Evolutionary conservation across 2,888 invertebrate genomes (phyloP).

Genomic region (Eupithecia abbreviata): DNA sequence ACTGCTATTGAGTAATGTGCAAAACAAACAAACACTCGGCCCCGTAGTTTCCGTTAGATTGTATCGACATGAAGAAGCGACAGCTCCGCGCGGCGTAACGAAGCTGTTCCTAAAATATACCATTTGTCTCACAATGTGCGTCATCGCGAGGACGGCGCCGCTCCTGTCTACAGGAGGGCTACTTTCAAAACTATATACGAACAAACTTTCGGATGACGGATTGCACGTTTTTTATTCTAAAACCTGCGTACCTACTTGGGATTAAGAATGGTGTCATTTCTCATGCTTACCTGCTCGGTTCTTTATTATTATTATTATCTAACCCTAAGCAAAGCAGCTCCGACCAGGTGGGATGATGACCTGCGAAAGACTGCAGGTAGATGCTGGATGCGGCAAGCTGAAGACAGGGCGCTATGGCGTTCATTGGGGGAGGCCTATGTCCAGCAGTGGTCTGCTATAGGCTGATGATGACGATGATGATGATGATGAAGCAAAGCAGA

Average conservation of each 20-base stretch:
- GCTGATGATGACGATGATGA: too few relatives aligned
- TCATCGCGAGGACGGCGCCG: background rate
- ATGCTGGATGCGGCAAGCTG: too few relatives aligned
- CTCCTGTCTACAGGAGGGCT: background rate
- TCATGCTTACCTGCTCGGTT: background rate
- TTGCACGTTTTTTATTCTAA: background rate
- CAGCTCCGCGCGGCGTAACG: background rate
- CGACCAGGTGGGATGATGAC: too few relatives aligned
- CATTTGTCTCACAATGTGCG: background rate
- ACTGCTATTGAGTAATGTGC: background rate
- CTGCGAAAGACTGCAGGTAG: too few relatives aligned
- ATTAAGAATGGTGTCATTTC: background rate
- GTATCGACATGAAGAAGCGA: conserved; percentile 2
- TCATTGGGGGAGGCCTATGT: too few relatives aligned
- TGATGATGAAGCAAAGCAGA: too few relatives aligned
- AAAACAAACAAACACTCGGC: background rate
- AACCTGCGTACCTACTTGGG: too few relatives aligned
- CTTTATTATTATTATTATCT: too few relatives aligned
- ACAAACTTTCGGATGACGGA: background rate
- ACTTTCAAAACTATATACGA: background rate
- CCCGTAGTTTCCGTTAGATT: background rate
- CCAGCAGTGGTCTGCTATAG: too few relatives aligned
- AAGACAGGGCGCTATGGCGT: too few relatives aligned
- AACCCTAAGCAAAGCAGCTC: too few relatives aligned
- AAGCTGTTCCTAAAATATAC: background rate